phyloP scores from a whole-genome alignment of 1,140 invertebrate genomes.

The Sycophaga agraensis region DNA sequence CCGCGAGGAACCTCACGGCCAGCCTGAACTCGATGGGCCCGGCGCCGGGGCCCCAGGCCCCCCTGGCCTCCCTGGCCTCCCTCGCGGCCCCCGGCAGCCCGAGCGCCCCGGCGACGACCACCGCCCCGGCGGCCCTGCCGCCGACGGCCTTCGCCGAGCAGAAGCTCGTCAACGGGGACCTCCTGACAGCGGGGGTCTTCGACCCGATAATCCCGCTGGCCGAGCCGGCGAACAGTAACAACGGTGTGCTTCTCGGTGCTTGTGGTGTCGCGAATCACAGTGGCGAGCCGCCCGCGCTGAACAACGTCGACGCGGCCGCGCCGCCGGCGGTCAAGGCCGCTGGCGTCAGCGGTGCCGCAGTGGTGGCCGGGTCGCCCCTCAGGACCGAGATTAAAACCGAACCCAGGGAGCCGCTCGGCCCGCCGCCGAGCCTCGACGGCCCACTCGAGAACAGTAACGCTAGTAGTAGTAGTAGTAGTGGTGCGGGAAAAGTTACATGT shows the following conservation, averaged over 20 bases:
- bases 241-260: slow-evolving; percentile 8
- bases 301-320: slow-evolving; percentile 12
- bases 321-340: too few relatives aligned
- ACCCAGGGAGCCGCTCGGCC: not conserved
- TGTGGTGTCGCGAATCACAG: slow-evolving; percentile 7
- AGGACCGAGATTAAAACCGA: not conserved
- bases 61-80: not conserved
- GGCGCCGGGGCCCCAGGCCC: not conserved
- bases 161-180: slow-evolving; percentile 18
- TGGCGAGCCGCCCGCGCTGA: not conserved
- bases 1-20: not conserved
- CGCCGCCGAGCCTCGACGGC: slow-evolving; percentile 9
- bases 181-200: slow-evolving; percentile 1
- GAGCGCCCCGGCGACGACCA: not conserved
- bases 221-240: not conserved
- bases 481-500: not conserved
- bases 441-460: not conserved
- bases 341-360: not conserved
- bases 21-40: slow-evolving; percentile 14
- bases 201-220: not conserved
- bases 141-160: slow-evolving; percentile 1
- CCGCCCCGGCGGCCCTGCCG: not conserved
- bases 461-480: slow-evolving; percentile 4
- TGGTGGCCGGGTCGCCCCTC: too few relatives aligned
- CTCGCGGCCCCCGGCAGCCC: not conserved